Percentiles rank a stretch among this genome's conserved stretches.
These are phyloP conservation scores for Ennomos fuscantarius DNA, from an alignment of 2,888 invertebrate genomes.

Conservation along the genomic window DNA sequence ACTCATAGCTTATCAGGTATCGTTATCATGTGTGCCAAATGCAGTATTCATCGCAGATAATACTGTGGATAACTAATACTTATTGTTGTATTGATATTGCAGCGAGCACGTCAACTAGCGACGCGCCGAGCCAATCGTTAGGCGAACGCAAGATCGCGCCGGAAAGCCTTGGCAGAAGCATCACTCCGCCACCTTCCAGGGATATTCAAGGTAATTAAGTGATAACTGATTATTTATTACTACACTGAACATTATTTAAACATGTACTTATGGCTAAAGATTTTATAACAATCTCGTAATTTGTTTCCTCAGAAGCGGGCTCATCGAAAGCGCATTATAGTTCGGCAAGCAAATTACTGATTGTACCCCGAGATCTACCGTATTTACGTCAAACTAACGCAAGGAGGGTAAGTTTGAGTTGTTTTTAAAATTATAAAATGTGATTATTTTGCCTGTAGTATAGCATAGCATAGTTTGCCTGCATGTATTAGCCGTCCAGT, in stretches of 20 bases:
- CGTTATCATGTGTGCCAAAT: constrained; percentile 72
- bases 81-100: constrained; percentile 63
- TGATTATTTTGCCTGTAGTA: too few relatives aligned
- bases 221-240: constrained; percentile 26
- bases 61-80: constrained; percentile 38
- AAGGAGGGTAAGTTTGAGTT: constrained; percentile 66
- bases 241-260: constrained; percentile 26
- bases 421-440: too few relatives aligned
- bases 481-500: too few relatives aligned
- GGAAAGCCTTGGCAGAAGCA: constrained; percentile 59
- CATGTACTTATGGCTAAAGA: constrained; percentile 19
- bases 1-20: constrained; percentile 60
- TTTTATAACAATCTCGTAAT: constrained; percentile 27
- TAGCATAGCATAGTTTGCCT: too few relatives aligned
- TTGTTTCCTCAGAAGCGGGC: constrained; percentile 65
- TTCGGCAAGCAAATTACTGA: constrained; percentile 73
- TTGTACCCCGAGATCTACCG: constrained; percentile 79
- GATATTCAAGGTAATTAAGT: constrained; percentile 68
- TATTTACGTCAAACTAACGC: constrained; percentile 84
- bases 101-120: constrained; percentile 66
- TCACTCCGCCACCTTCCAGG: constrained; percentile 66
- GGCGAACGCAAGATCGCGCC: constrained; percentile 60
- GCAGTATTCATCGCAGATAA: constrained; percentile 69
- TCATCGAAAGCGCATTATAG: constrained; percentile 69
- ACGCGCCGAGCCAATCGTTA: constrained; percentile 52